A percentile compares a stretch with the other conserved stretches of the same genome.
These are phyloP conservation scores for Pogonomyrmex barbatus DNA, from an alignment of 1,140 invertebrate species.

Conservation along the genomic window DNA sequence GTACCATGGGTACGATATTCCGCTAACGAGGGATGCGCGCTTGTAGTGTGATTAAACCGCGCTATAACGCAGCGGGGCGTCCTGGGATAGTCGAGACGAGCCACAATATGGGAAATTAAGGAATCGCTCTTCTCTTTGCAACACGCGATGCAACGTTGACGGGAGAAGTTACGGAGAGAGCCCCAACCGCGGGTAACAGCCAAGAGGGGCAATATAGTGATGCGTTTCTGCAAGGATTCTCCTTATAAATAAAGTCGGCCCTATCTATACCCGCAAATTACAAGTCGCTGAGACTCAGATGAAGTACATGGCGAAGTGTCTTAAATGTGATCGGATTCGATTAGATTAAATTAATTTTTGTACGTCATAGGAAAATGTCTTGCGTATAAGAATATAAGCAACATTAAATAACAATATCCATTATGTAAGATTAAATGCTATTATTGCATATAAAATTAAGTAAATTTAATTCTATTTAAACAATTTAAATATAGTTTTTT, in stretches of 20 bases:
- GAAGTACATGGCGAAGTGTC: not conserved
- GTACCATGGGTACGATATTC: slow-evolving; percentile 75
- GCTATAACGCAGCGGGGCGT: slow-evolving; percentile 72
- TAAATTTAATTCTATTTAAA: slow-evolving; percentile 10
- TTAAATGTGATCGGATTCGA: not conserved
- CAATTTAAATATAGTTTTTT: not conserved
- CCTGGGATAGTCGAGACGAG: slow-evolving; percentile 62
- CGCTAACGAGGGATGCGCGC: slow-evolving; percentile 80
- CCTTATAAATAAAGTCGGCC: slow-evolving; percentile 18
- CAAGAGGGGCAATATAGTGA: not conserved
- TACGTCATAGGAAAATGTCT: not conserved
- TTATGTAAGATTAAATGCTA: not conserved
- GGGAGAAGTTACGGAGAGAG: slow-evolving; percentile 1
- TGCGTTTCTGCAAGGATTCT: slow-evolving; percentile 4
- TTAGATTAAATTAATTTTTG: not conserved
- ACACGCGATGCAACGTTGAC: slow-evolving; percentile 23
- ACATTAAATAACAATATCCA: not conserved
- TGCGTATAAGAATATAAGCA: not conserved
- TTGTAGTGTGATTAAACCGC: slow-evolving; percentile 80
- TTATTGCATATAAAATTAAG: not conserved
- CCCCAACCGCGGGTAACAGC: not conserved
- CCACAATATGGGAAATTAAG: slow-evolving; percentile 71
- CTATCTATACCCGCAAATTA: slow-evolving; percentile 19
- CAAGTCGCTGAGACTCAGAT: not conserved
- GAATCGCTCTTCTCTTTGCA: slow-evolving; percentile 64